Evolutionary conservation across 1,140 invertebrate genomes (phyloP).

Genomic region (Macrostomum lignano): DNA sequence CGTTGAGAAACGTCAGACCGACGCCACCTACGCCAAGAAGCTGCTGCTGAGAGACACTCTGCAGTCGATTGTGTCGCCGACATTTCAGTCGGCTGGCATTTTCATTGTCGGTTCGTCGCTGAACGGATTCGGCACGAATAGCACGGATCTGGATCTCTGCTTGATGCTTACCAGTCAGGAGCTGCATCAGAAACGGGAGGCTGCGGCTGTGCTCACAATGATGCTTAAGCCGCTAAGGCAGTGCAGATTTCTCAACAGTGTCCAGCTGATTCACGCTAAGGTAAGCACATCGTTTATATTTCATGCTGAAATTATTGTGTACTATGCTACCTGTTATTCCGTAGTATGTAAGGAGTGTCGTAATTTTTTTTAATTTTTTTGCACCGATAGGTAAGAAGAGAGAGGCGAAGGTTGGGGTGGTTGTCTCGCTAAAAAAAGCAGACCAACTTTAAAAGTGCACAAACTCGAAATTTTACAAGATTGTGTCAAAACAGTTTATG

Average conservation of each 20-base stretch:
- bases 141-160: slow-evolving; percentile 80
- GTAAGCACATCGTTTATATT: slow-evolving; percentile 70
- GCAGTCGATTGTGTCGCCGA: slow-evolving; percentile 42
- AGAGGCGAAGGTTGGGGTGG: too few species aligned
- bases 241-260: slow-evolving; percentile 32
- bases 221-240: slow-evolving; percentile 35
- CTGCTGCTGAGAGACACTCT: slow-evolving; percentile 49
- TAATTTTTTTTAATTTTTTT: too few species aligned
- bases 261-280: slow-evolving; percentile 61
- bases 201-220: slow-evolving; percentile 41
- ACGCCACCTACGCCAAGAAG: slow-evolving; percentile 45
- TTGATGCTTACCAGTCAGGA: slow-evolving; percentile 37
- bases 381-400: too few species aligned
- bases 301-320: too few species aligned
- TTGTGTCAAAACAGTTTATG: too few species aligned
- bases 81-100: slow-evolving; percentile 31
- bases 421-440: too few species aligned
- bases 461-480: too few species aligned
- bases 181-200: slow-evolving; percentile 41
- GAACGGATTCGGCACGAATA: slow-evolving; percentile 64
- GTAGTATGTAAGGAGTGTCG: too few species aligned
- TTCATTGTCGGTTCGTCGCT: slow-evolving; percentile 83
- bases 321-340: too few species aligned
- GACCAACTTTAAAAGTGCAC: too few species aligned
- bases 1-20: slow-evolving; percentile 43